Base-by-base conservation (phyloP, 2,888 invertebrate genomes). In the Ferdinandea cuprea region DNA sequence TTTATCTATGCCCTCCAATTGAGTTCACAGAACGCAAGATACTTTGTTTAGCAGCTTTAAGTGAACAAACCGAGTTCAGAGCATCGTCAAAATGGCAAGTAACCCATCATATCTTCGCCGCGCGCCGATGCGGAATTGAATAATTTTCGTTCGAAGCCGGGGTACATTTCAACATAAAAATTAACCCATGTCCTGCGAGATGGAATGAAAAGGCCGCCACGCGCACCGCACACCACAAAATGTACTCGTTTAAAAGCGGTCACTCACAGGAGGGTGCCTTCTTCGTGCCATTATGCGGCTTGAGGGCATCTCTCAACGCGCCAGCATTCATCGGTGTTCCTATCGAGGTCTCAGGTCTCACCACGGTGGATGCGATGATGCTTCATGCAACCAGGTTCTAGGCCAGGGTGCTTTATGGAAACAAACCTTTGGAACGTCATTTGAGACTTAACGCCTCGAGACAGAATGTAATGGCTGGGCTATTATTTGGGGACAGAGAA, bases 181-280 rank as follows among this genome's bases (percentile, higher is more conserved):
- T 77, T 69, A 77, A 59, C 65, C 44, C 42, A 59, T 66, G 58
- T 28, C 56, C 56, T 21, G 37, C 15, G 48, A 6, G 7, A 40
- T n/a, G 15, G 15, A n/a, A n/a, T 13, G 61, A 21, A 48, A 0
- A 11, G 42, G 13, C 17, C 35, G 58, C 21, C 44, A 68, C 35
- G 69, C 66, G 54, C 46, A 35, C n/a, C 19, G 3, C 2, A 9
- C 32, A 30, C 15, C 21, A 28, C 37, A 44, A 48, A 71, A 37
- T 44, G 46, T 77, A 61, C 81, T 83, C 72, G 78, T 83, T 83
- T 83, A 83, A 83, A 83, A 83, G 83, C 83, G 83, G 72, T 68
- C 78, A 83, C 78, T 78, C 83, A 42, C 83, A 83, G 78, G 83
- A 83, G 83, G 83, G 78, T 78, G 83, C 72, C 78, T 68, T 63